phyloP scores from a whole-genome alignment of 2,113 vertebrate species.

The Hipposideros armiger region DNA sequence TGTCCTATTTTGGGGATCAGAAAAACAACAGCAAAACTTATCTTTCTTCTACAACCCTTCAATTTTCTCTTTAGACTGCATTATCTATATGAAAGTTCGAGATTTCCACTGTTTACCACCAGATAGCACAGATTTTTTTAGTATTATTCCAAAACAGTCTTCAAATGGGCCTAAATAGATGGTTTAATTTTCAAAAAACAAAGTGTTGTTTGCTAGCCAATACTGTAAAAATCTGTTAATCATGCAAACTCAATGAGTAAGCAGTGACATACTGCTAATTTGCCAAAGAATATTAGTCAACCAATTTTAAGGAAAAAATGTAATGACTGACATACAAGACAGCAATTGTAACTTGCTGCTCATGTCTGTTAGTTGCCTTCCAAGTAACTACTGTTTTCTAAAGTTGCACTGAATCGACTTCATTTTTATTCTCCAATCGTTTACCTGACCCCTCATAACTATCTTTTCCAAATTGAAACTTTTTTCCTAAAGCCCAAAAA shows the following conservation, averaged over 20 bases:
- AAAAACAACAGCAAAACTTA: conserved; percentile 45
- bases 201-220: background rate
- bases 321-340: background rate
- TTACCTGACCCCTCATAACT: background rate
- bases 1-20: background rate
- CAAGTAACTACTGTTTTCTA: background rate
- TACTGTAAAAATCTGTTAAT: conserved; percentile 38
- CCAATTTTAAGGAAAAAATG: background rate
- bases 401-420: conserved; percentile 13
- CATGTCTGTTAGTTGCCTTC: background rate
- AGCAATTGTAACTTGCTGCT: background rate
- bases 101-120: background rate
- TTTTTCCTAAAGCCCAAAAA: conserved; percentile 47
- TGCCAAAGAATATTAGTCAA: background rate
- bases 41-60: conserved; percentile 23
- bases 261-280: background rate
- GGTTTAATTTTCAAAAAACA: conserved; percentile 39
- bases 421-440: conserved; percentile 2
- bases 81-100: conserved; percentile 7
- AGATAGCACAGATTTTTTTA: background rate
- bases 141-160: conserved; percentile 21
- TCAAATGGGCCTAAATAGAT: conserved; percentile 20
- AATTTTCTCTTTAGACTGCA: background rate
- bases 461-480: conserved; percentile 14
- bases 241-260: conserved; percentile 17